Percentiles rank a stretch among this genome's conserved stretches.
phyloP scores from a whole-genome alignment of 2,888 invertebrate species.

The Andrena dorsata region DNA sequence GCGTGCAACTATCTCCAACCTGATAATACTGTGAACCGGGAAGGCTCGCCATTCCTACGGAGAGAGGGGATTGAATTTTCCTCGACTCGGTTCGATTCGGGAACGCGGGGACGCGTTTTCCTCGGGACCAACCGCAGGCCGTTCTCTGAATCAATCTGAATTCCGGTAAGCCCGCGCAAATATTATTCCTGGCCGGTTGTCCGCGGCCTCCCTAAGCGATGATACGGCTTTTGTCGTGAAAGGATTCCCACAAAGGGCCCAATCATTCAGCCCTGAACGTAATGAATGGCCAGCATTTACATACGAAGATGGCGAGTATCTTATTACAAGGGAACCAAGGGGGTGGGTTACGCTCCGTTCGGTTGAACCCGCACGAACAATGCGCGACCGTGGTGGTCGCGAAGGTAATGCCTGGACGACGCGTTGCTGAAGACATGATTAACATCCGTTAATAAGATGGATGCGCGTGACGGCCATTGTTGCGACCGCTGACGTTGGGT shows the following conservation, averaged over 20 bases:
- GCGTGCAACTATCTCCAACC: background rate
- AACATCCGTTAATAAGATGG: slow-evolving; percentile 85
- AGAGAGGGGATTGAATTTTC: background rate
- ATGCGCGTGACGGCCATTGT: slow-evolving; percentile 83
- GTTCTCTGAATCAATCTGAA: slow-evolving; percentile 39
- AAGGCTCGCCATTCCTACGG: background rate
- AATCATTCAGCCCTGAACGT: slow-evolving; percentile 83
- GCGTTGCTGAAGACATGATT: slow-evolving; percentile 85
- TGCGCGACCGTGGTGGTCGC: slow-evolving; percentile 84
- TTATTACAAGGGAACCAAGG: slow-evolving; percentile 81
- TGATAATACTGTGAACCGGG: background rate
- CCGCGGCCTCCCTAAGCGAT: slow-evolving; percentile 71
- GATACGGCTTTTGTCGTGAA: slow-evolving; percentile 80
- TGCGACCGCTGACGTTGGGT: slow-evolving; percentile 75
- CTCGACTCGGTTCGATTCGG: background rate
- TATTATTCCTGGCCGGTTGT: slow-evolving; percentile 64
- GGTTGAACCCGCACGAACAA: slow-evolving; percentile 80
- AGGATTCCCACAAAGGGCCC: slow-evolving; percentile 82
- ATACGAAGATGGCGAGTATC: slow-evolving; percentile 85
- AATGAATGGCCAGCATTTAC: slow-evolving; percentile 85
- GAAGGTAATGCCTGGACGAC: slow-evolving; percentile 81
- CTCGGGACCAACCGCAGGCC: slow-evolving; percentile 33
- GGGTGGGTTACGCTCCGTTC: slow-evolving; percentile 74
- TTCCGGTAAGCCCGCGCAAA: slow-evolving; percentile 62
- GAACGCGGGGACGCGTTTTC: background rate